Conservation (phyloP, 2,797 vertebrate genomes). For the Smutsia gigantea region DNA sequence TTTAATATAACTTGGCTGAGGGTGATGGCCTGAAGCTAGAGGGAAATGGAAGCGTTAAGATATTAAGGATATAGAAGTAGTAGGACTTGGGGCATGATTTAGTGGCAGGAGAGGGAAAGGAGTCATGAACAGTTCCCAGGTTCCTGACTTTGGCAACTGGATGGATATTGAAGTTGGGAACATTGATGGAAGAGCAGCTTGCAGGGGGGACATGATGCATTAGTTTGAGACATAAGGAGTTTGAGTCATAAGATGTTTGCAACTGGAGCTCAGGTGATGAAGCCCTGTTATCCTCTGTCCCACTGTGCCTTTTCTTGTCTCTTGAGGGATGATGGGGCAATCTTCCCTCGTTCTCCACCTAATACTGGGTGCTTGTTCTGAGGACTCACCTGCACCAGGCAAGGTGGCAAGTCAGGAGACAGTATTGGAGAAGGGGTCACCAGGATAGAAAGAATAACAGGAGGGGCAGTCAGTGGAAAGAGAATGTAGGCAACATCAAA, state of each 20-base stretch:
- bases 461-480: not conserved
- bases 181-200: not conserved
- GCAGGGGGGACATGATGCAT: not conserved
- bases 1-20: too few relatives aligned
- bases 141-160: not conserved
- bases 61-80: not conserved
- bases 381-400: not conserved
- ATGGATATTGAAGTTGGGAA: not conserved
- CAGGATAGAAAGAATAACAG: not conserved
- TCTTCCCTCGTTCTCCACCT: not conserved
- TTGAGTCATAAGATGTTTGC: not conserved
- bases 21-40: not conserved
- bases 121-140: not conserved
- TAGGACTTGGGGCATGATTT: not conserved
- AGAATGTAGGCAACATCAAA: not conserved
- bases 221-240: not conserved
- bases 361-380: not conserved
- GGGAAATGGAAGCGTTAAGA: not conserved
- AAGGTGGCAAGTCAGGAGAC: not conserved
- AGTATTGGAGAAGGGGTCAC: not conserved
- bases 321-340: not conserved
- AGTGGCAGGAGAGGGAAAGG: not conserved
- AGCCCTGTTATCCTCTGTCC: not conserved
- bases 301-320: not conserved
- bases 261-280: not conserved